Conservation (phyloP, 1,140 invertebrate species). For the Papilio helenus region DNA sequence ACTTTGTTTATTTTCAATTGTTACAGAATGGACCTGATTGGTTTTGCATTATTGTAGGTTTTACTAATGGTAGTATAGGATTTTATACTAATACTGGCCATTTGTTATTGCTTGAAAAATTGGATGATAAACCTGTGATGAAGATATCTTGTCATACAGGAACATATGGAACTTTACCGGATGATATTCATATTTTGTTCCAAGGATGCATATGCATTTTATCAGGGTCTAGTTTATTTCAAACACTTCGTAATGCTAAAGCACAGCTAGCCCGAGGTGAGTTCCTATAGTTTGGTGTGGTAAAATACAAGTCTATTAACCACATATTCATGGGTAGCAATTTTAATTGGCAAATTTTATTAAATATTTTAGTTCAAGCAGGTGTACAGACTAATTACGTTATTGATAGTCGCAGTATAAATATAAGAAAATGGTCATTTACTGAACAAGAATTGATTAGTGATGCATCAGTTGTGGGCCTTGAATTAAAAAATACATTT, state of each 20-base stretch:
- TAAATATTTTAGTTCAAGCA: slow-evolving; percentile 85
- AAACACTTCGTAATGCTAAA: slow-evolving; percentile 90
- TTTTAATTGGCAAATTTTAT: slow-evolving; percentile 26
- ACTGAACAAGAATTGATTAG: slow-evolving; percentile 89
- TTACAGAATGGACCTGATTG: slow-evolving; percentile 91
- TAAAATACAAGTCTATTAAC: background rate
- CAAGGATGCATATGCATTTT: slow-evolving; percentile 90
- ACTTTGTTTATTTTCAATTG: slow-evolving; percentile 44
- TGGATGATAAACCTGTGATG: slow-evolving; percentile 92
- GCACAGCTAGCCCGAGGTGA: slow-evolving; percentile 92
- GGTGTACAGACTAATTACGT: slow-evolving; percentile 84
- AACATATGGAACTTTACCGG: slow-evolving; percentile 85
- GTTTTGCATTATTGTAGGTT: slow-evolving; percentile 95
- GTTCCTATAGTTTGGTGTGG: slow-evolving; percentile 4
- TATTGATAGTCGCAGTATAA: slow-evolving; percentile 80
- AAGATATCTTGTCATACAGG: slow-evolving; percentile 92
- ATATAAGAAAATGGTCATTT: slow-evolving; percentile 93
- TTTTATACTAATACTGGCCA: slow-evolving; percentile 95
- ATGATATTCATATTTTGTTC: slow-evolving; percentile 94
- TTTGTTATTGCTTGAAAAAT: slow-evolving; percentile 91
- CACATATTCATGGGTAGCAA: background rate
- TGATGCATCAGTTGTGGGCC: slow-evolving; percentile 91
- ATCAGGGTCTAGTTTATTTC: slow-evolving; percentile 92
- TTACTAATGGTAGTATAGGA: slow-evolving; percentile 91
- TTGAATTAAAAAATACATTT: slow-evolving; percentile 90